Evolutionary conservation across 2,888 invertebrate genomes (phyloP).

Genomic region (Tryphoninae sp.): DNA sequence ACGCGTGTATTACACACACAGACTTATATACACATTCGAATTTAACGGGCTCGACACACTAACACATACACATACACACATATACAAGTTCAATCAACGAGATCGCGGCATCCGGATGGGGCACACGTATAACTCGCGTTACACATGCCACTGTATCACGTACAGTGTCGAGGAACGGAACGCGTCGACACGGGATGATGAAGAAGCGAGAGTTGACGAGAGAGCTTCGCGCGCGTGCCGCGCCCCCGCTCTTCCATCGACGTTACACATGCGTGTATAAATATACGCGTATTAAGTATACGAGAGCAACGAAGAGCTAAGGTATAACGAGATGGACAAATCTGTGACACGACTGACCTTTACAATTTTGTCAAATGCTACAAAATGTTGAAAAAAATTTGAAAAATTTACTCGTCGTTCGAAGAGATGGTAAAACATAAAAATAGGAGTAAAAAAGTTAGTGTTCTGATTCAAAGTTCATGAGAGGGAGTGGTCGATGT

Average conservation of each 20-base stretch:
- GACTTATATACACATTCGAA: conserved; percentile 7
- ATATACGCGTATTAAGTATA: conserved; percentile 7
- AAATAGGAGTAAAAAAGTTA: conserved; percentile 1
- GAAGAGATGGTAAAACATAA: background rate
- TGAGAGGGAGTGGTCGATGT: background rate
- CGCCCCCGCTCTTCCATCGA: conserved; percentile 59
- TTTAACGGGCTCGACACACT: conserved; percentile 48
- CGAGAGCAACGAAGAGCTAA: conserved; percentile 61
- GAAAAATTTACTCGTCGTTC: too few species aligned
- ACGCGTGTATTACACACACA: conserved; percentile 16
- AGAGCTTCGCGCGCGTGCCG: conserved; percentile 62
- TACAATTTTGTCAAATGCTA: background rate
- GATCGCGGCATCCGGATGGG: conserved; percentile 56
- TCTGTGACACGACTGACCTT: background rate
- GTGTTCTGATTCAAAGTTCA: conserved; percentile 48
- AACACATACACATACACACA: conserved; percentile 61
- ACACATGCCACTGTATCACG: conserved; percentile 44
- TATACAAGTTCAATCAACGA: conserved; percentile 71
- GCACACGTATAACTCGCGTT: conserved; percentile 31
- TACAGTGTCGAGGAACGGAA: conserved; percentile 49
- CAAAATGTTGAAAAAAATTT: background rate
- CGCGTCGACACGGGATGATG: conserved; percentile 68
- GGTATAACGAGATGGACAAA: conserved; percentile 57
- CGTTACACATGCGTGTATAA: conserved; percentile 14
- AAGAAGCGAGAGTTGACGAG: conserved; percentile 60